Evolutionary conservation across 2,888 invertebrate species (phyloP), one percentile per base, ranked within the genome.

Genomic region (Megamerina dolium): DNA sequence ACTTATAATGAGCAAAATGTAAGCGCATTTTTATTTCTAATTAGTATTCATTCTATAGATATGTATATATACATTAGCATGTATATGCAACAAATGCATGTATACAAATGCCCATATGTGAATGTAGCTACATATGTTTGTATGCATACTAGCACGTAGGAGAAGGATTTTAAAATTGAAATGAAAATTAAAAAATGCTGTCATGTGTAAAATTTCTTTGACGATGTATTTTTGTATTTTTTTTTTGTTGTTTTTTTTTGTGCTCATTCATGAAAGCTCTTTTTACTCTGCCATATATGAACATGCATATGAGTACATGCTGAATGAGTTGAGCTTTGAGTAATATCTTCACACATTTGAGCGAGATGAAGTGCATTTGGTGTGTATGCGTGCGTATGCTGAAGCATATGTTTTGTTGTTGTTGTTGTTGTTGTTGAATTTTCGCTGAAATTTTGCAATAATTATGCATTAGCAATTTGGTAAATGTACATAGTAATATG

Each of bases 261-360:
- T 10, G 6, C 23, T 8, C 6, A 23, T 8, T 6, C 23, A 35
- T 13, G 19, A n/a, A 13, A 61, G 51, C 60, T 60, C 56, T 54
- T 55, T 63, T 61, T 62, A 63, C 61, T 61, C n/a, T 60, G 56
- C 61, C 61, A 61, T 54, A 58, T 5, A 18, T 5, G 33, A 18
- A 61, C 58, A 60, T 61, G 61, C 52, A 56, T 36, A 41, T 41
- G 23, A 6, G 23, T 23, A 50, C 29, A n/a, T 29, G 53, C 51
- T 49, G 44, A 49, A 42, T 14, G 13, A 35, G 10, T 23, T 23
- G 10, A 23, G 23, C 23, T 23, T 23, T 23, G 23, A 23, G 10
- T 23, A 10, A 8, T 23, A 23, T 23, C 10, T 23, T 10, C 23
- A 8, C 23, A 8, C 23, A 23, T 23, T 23, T 23, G 14, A 32